Percentiles rank a stretch among this genome's conserved stretches.
These are phyloP conservation scores for Megastigmus dorsalis DNA, from an alignment of 2,888 invertebrate species.

Conservation along the genomic window DNA sequence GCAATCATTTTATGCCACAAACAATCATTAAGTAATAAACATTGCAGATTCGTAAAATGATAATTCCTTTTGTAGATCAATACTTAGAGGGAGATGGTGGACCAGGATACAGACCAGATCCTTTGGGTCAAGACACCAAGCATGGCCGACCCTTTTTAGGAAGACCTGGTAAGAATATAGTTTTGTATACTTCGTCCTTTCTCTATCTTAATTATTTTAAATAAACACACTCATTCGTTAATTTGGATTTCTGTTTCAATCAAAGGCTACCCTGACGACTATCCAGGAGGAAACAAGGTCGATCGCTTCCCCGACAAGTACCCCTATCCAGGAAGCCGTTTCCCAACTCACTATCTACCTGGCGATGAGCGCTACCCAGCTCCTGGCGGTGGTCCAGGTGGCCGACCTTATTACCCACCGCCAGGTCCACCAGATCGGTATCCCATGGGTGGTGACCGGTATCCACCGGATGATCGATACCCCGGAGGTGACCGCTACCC, in stretches of 20 bases:
- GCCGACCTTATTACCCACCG: constrained; percentile 52
- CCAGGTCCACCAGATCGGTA: constrained; percentile 54
- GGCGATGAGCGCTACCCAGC: constrained; percentile 59
- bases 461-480: constrained; percentile 62
- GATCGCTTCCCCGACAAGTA: constrained; percentile 61
- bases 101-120: constrained; percentile 73
- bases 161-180: constrained; percentile 65
- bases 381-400: constrained; percentile 54
- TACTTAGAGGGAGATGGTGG: constrained; percentile 71
- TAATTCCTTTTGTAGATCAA: constrained; percentile 66
- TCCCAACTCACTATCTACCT: constrained; percentile 61
- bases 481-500: constrained; percentile 70
- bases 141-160: constrained; percentile 74
- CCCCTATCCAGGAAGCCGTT: constrained; percentile 58
- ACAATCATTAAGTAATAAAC: no score
- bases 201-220: not conserved
- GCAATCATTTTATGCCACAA: no score
- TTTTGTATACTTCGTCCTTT: no score
- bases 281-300: constrained; percentile 58
- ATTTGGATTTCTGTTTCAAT: no score
- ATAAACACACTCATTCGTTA: not conserved
- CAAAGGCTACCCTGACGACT: constrained; percentile 67
- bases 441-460: constrained; percentile 66
- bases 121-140: constrained; percentile 75
- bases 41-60: not conserved